Conservation (phyloP, 2,797 vertebrate genomes). For the Lycodopsis pacificus region DNA sequence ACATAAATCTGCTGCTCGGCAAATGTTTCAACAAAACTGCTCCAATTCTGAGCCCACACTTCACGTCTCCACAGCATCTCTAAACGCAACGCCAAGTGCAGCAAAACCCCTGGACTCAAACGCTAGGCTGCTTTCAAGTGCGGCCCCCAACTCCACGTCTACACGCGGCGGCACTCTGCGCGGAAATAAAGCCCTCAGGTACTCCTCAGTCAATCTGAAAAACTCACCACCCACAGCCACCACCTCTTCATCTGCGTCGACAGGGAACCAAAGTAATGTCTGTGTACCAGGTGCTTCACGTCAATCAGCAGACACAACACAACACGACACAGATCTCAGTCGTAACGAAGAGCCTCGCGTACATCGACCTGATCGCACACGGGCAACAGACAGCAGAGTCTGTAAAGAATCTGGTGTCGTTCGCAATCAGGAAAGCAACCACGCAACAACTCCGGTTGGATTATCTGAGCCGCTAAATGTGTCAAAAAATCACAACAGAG, state of each 20-base stretch:
- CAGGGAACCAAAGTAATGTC: constrained; percentile 44
- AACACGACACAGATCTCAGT: constrained; percentile 10
- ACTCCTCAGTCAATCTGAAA: constrained; percentile 42
- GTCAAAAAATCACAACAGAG: constrained; percentile 32
- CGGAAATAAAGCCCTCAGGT: constrained; percentile 49
- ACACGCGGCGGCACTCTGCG: constrained; percentile 3
- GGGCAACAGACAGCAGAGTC: constrained; percentile 14
- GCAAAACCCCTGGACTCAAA: constrained; percentile 14
- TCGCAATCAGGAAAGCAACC: constrained; percentile 37
- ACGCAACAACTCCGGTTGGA: constrained; percentile 6
- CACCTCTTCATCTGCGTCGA: constrained; percentile 11
- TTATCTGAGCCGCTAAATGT: constrained; percentile 27
- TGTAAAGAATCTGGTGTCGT: constrained; percentile 30
- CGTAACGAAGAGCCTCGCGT: background rate
- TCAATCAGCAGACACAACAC: constrained; percentile 37
- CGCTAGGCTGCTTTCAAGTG: constrained; percentile 15
- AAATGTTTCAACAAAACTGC: constrained; percentile 12
- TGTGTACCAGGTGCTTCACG: constrained; percentile 39
- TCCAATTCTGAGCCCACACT: constrained; percentile 47
- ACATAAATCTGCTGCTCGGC: constrained; percentile 3
- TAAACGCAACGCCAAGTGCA: constrained; percentile 9
- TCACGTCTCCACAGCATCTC: constrained; percentile 34
- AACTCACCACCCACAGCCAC: constrained; percentile 8
- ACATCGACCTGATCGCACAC: constrained; percentile 8
- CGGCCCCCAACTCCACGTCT: constrained; percentile 26